phyloP scores from a whole-genome alignment of 2,113 vertebrate genomes.

The Suncus etruscus region DNA sequence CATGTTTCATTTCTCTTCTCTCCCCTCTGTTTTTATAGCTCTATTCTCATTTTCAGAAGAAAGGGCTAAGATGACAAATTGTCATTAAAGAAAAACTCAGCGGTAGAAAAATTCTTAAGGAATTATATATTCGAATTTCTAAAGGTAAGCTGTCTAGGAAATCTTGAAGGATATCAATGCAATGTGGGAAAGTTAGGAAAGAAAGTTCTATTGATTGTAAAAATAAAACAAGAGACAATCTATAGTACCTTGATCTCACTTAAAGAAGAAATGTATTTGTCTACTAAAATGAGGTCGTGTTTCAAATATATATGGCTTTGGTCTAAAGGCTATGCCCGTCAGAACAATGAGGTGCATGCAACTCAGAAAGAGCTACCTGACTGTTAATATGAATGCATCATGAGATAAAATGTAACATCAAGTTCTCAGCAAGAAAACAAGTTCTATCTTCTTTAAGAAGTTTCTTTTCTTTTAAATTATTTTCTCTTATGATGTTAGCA shows the following conservation, averaged over 20 bases:
- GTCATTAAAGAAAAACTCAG: slow-evolving; percentile 77
- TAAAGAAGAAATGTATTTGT: slow-evolving; percentile 70
- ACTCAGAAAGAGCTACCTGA: slow-evolving; percentile 68
- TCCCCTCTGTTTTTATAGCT: slow-evolving; percentile 56
- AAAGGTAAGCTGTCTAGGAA: slow-evolving; percentile 60
- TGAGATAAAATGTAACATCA: slow-evolving; percentile 73
- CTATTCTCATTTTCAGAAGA: slow-evolving; percentile 73
- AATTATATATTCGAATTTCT: slow-evolving; percentile 76
- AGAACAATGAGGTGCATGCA: slow-evolving; percentile 74
- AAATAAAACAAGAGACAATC: slow-evolving; percentile 74
- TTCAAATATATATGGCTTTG: slow-evolving; percentile 79
- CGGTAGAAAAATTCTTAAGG: slow-evolving; percentile 68
- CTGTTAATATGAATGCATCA: slow-evolving; percentile 76
- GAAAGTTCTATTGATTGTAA: slow-evolving; percentile 69
- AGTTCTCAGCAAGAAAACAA: slow-evolving; percentile 55
- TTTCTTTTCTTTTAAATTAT: neutral
- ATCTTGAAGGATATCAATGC: slow-evolving; percentile 65
- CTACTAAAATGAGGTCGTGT: slow-evolving; percentile 60
- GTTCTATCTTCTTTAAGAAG: slow-evolving; percentile 53
- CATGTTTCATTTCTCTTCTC: slow-evolving; percentile 37
- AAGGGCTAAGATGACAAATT: slow-evolving; percentile 56
- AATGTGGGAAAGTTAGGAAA: slow-evolving; percentile 65
- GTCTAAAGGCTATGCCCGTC: slow-evolving; percentile 77
- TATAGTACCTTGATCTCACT: slow-evolving; percentile 59
- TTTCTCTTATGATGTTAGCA: slow-evolving; percentile 67